Conservation (phyloP, 2,888 invertebrate species). For the Cephus runcator region DNA sequence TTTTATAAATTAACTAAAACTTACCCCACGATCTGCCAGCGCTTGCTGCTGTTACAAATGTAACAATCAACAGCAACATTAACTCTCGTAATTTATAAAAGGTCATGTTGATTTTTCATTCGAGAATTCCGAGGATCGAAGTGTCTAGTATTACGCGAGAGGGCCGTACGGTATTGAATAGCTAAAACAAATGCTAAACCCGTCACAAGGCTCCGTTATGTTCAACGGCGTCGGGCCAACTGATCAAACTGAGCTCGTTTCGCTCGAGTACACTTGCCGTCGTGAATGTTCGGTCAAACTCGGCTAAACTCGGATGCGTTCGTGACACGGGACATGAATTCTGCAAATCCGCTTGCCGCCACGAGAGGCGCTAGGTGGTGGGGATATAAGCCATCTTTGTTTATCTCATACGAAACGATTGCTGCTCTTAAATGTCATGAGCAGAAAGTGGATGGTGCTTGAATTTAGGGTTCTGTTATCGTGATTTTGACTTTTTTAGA, state of each 20-base stretch:
- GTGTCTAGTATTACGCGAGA: background rate
- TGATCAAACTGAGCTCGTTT: background rate
- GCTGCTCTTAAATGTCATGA: background rate
- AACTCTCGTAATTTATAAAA: slow-evolving; percentile 33
- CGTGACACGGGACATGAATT: background rate
- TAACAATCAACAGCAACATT: slow-evolving; percentile 28
- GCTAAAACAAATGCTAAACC: background rate
- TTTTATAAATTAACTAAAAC: slow-evolving; percentile 25
- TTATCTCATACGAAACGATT: background rate
- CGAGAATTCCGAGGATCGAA: background rate
- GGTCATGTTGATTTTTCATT: slow-evolving; percentile 42
- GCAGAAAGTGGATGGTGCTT: background rate
- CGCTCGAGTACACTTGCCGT: background rate
- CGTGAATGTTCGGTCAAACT: background rate
- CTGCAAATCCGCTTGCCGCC: background rate
- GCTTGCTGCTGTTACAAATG: slow-evolving; percentile 29
- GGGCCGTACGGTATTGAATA: background rate
- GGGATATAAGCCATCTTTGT: background rate
- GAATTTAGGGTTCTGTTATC: background rate
- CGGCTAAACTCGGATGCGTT: background rate
- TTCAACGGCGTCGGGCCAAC: background rate
- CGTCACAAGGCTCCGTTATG: background rate
- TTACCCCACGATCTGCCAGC: slow-evolving; percentile 58
- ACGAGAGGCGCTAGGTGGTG: background rate
- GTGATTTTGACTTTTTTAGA: background rate